A percentile compares a stretch with the other conserved stretches of the same genome.
Conservation (phyloP, 2,888 invertebrate species). For the Pheosia gnoma region DNA sequence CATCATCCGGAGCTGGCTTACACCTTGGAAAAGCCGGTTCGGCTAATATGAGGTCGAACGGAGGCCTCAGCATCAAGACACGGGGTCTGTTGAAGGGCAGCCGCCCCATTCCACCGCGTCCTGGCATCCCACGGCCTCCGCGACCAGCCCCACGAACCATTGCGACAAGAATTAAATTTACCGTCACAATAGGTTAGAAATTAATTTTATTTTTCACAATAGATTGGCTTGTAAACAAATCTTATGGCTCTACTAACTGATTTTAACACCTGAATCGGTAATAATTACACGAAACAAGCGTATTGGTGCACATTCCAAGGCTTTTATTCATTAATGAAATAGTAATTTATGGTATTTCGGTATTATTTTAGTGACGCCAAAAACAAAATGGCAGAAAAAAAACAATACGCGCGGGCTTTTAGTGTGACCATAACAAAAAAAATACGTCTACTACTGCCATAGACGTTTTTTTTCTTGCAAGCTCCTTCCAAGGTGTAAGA, state of each 20-base stretch:
- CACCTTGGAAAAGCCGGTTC: slow-evolving; percentile 95
- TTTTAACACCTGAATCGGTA: background rate
- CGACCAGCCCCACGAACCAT: slow-evolving; percentile 90
- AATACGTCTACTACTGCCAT: too few relatives aligned
- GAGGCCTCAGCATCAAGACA: slow-evolving; percentile 86
- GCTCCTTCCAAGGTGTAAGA: too few relatives aligned
- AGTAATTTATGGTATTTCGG: too few relatives aligned
- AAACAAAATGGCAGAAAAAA: too few relatives aligned
- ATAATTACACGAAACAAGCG: background rate
- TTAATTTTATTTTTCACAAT: background rate
- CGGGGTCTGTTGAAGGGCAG: slow-evolving; percentile 76
- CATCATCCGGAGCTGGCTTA: slow-evolving; percentile 91
- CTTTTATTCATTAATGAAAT: background rate
- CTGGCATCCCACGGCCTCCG: slow-evolving; percentile 87
- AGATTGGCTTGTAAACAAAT: background rate
- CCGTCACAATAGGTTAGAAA: background rate
- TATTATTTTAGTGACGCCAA: too few relatives aligned
- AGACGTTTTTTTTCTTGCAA: too few relatives aligned
- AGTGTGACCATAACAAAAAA: too few relatives aligned
- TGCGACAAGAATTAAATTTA: background rate
- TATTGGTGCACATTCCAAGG: background rate
- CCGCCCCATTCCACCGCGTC: slow-evolving; percentile 85
- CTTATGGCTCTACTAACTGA: background rate
- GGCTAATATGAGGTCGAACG: slow-evolving; percentile 94
- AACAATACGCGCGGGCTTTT: too few relatives aligned